Evolutionary conservation across 2,888 invertebrate species (phyloP), one percentile per base, ranked within the genome.

Genomic region (Latrodectus elegans): DNA sequence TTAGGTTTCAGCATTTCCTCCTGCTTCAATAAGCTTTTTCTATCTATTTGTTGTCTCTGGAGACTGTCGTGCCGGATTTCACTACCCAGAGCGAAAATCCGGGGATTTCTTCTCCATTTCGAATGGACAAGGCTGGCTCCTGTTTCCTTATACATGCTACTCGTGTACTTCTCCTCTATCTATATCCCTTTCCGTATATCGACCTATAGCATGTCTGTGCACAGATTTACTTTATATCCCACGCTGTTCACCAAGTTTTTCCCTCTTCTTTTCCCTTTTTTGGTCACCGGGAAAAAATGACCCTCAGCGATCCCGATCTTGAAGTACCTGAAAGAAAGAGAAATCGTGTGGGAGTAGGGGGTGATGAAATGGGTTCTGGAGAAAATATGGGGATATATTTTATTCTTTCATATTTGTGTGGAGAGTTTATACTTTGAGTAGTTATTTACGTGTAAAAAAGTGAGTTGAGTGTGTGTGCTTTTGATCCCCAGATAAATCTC

Each of bases 391-490:
- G 15, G 77, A 14, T 77, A 52, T 52, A 77, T 79, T 79, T 79
- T 79, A 70, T 55, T 71, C 26, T 12, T 72, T 22, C 64, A 26
- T 72, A 52, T 80, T 80, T 80, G 72, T 60, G 52, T 15, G 10
- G 70, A 17, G 78, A 68, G 68, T 68, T 68, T 68, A 68, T 26
- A 38, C 70, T 75, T 70, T 12, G 53, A 52, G 67, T 17, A 60
- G 82, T 82, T 82, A 82, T 82, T 82, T 82, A 82, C 82, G 81
- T 81, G 73, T 81, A 26, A 65, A 17, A 73, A 73, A 67, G 73
- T 17, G 73, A n/a, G 73, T 11, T 55, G 73, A 74, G 81, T 81
- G 49, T 82, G 81, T 74, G 73, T 72, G 38, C 52, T 75, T 75
- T 68, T 75, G 82, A 82, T 82, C 75, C 65, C 75, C 22, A 71